Conservation (phyloP, 2,797 vertebrate genomes). For the Brachyalestes nurse region DNA sequence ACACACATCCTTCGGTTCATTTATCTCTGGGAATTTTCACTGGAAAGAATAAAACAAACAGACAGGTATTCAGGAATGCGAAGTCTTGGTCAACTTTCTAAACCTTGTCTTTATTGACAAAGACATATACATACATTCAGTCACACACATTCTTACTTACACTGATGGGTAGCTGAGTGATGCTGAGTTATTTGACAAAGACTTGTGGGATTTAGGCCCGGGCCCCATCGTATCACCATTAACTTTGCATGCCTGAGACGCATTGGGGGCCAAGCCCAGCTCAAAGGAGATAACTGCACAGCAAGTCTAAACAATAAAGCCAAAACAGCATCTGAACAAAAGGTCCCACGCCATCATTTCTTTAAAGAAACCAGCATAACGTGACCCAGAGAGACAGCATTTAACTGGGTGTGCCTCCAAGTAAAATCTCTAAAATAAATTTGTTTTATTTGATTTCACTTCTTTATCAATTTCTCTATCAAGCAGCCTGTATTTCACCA, state of each 20-base stretch:
- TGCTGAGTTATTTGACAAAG: constrained; percentile 38
- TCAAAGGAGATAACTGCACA: constrained; percentile 17
- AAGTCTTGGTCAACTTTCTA: neutral
- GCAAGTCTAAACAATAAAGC: constrained; percentile 14
- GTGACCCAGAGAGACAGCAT: neutral
- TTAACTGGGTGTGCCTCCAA: neutral
- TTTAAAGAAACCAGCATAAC: neutral
- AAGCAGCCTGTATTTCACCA: neutral
- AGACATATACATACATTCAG: constrained; percentile 12
- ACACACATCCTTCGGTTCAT: neutral
- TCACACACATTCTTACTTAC: no score
- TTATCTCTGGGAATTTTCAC: neutral
- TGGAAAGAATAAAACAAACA: neutral
- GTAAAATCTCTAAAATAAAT: neutral
- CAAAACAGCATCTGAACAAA: neutral
- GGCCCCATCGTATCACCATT: constrained; percentile 46
- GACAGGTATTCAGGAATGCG: neutral
- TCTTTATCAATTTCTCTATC: no score
- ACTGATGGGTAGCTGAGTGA: constrained; percentile 43
- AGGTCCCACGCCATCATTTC: neutral
- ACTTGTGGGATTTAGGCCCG: constrained; percentile 5
- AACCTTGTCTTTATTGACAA: neutral
- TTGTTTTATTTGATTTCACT: neutral
- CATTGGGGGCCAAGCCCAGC: constrained; percentile 26
- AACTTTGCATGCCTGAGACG: constrained; percentile 48